phyloP scores from a whole-genome alignment of 30 jellyfish, hydroid and myxozoan genomes.

The Hydra vulgaris region DNA sequence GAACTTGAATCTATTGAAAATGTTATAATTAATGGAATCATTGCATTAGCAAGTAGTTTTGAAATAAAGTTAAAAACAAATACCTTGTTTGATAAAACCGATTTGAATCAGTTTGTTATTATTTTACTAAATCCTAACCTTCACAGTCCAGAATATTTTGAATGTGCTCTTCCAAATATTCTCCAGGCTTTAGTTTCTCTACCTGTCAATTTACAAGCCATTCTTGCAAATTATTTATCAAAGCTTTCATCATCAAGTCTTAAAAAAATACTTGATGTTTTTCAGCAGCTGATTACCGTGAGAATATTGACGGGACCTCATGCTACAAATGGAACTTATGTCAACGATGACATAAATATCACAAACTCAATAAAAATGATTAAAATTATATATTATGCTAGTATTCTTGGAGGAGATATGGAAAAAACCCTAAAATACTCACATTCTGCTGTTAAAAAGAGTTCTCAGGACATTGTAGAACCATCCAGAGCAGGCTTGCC shows the following conservation, averaged over 20 bases:
- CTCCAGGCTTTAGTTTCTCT: slow-evolving; percentile 41
- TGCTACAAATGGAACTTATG: slow-evolving; percentile 32
- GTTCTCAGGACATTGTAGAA: slow-evolving; percentile 9
- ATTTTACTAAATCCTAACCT: slow-evolving; percentile 49
- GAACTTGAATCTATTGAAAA: slow-evolving; percentile 48
- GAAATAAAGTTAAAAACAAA: slow-evolving; percentile 46
- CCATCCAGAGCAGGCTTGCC: too few relatives aligned
- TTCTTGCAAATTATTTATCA: slow-evolving; percentile 41
- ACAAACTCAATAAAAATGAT: slow-evolving; percentile 54
- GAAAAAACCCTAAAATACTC: background rate
- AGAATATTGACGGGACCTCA: slow-evolving; percentile 31
- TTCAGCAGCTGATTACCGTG: slow-evolving; percentile 55
- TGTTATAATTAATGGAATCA: slow-evolving; percentile 62
- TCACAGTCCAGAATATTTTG: slow-evolving; percentile 52
- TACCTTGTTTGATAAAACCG: background rate
- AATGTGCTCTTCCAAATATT: slow-evolving; percentile 58
- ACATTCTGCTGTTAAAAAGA: background rate
- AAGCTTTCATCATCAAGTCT: slow-evolving; percentile 17
- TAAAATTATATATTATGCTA: slow-evolving; percentile 54
- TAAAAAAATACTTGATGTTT: slow-evolving; percentile 37
- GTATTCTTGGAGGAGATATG: slow-evolving; percentile 52
- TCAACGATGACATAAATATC: slow-evolving; percentile 47
- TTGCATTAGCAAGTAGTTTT: slow-evolving; percentile 39
- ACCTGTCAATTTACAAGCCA: slow-evolving; percentile 25
- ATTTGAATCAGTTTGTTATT: slow-evolving; percentile 49